Evolutionary conservation across 92 coral and sea anemone species (phyloP).

Genomic region (Plumapathes pennacea): DNA sequence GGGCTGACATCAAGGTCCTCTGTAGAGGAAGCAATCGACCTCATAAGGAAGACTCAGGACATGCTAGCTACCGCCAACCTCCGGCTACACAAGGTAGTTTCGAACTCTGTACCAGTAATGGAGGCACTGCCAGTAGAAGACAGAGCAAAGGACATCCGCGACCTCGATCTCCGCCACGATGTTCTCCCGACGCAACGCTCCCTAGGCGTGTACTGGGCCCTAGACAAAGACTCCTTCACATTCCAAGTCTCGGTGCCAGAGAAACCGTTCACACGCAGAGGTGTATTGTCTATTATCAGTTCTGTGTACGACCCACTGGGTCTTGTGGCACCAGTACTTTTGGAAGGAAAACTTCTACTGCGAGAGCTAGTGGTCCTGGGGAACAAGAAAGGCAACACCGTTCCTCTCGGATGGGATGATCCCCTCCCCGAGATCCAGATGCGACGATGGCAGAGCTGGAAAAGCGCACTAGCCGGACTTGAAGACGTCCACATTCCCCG

Average conservation of each 20-base stretch:
- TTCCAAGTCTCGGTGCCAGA: slow-evolving; percentile 30
- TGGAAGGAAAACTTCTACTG: no score
- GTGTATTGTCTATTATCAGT: slow-evolving; percentile 28
- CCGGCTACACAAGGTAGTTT: slow-evolving; percentile 38
- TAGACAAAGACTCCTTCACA: slow-evolving; percentile 30
- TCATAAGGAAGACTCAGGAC: slow-evolving; percentile 18
- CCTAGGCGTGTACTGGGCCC: slow-evolving; percentile 30
- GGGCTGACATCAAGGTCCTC: slow-evolving; percentile 14
- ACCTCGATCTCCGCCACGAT: slow-evolving; percentile 35
- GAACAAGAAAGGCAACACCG: no score
- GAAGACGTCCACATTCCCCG: no score
- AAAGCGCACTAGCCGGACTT: no score
- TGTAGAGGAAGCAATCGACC: slow-evolving; percentile 14
- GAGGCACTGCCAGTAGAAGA: slow-evolving; percentile 15
- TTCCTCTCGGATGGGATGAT: no score
- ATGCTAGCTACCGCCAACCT: slow-evolving; percentile 18
- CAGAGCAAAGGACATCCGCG: slow-evolving; percentile 29
- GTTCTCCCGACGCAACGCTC: slow-evolving; percentile 34
- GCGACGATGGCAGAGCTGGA: no score
- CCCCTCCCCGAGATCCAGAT: no score
- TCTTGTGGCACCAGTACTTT: no score
- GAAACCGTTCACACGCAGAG: slow-evolving; percentile 33
- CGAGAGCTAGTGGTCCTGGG: no score
- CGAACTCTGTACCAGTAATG: slow-evolving; percentile 15
- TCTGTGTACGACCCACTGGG: slow-evolving; percentile 32